Evolutionary conservation across 1,140 invertebrate genomes (phyloP).

Genomic region (Drosophila mayri): DNA sequence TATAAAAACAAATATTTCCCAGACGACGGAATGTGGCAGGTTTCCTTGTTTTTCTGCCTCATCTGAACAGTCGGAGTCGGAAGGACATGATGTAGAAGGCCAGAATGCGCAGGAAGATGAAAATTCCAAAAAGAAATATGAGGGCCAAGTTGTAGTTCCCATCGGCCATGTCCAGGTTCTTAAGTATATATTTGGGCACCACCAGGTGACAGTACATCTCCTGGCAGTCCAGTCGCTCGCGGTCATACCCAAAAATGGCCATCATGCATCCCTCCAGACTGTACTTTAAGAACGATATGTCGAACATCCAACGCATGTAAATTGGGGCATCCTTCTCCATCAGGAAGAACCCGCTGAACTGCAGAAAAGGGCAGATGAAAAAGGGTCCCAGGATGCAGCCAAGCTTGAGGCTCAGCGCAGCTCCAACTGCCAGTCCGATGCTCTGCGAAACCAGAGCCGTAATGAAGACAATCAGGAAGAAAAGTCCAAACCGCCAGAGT

Average conservation of each 20-base stretch:
- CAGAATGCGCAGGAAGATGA: conserved; percentile 72
- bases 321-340: conserved; percentile 92
- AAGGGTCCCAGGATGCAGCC: conserved; percentile 94
- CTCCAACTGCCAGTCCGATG: conserved; percentile 93
- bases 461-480: conserved; percentile 90
- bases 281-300: conserved; percentile 93
- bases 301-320: conserved; percentile 93
- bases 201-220: conserved; percentile 90
- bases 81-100: conserved; percentile 84
- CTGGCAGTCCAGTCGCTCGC: conserved; percentile 88
- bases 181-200: conserved; percentile 89
- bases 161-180: conserved; percentile 90
- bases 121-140: conserved; percentile 65
- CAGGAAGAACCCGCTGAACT: conserved; percentile 96
- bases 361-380: conserved; percentile 93
- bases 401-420: conserved; percentile 91
- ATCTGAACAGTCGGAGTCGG: conserved; percentile 81
- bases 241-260: conserved; percentile 88
- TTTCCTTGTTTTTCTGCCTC: conserved; percentile 23
- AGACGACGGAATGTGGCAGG: conserved; percentile 60
- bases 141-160: conserved; percentile 76
- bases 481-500: conserved; percentile 88
- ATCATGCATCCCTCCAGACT: conserved; percentile 90
- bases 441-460: conserved; percentile 93
- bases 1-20: conserved; percentile 27